Base-by-base conservation (phyloP, 92 coral and sea anemone genomes). In the Porites lobata region DNA sequence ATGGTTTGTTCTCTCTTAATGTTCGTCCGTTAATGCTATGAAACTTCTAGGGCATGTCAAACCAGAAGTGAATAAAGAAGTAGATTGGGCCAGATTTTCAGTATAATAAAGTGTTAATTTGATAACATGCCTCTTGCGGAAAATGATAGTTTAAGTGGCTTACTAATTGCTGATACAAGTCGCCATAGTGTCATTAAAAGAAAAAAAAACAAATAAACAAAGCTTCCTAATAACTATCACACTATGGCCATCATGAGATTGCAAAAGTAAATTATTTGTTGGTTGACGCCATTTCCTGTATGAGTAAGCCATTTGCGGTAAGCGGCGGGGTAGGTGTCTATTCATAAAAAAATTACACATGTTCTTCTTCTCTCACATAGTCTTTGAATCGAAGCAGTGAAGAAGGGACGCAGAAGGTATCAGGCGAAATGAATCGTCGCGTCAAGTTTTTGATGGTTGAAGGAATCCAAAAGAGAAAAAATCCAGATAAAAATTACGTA, bases 401-500 rank as follows among this genome's bases (percentile, higher is more conserved):
- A 24, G 58, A 12, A 14, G 83, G 21, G 9, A 2, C 64, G 11
- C 75, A 65, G 69, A 68, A 32, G 43, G 52, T 24, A 54, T 13
- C 83, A n/a, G 32, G 32, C 19, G 89, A 85, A 14, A 91, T 91
- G 94, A 89, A 91, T 50, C 88, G 94, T 70, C 75, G 91, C 70
- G 86, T 88, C 65, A 87, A 87, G 11, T 62, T 76, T 9, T 66
- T 91, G 29, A 87, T 92, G 26, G 89, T 87, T 15, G 94, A 91
- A 61, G 94, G 94, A 52, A 82, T 91, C 9, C 94, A 91, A 61
- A 91, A 91, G 59, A 79, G 94, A 29, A 89, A 89, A 20, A 71
- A 70, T 72, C 94, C 94, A 5, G 92, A 87, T 77, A 91, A 91
- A 59, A 87, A 78, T 64, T 91, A 91, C 26, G 94, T 91, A 72